A percentile compares a stretch with the other conserved stretches of the same genome.
phyloP scores from a whole-genome alignment of 2,888 invertebrate genomes.

The Anarsia innoxiella region DNA sequence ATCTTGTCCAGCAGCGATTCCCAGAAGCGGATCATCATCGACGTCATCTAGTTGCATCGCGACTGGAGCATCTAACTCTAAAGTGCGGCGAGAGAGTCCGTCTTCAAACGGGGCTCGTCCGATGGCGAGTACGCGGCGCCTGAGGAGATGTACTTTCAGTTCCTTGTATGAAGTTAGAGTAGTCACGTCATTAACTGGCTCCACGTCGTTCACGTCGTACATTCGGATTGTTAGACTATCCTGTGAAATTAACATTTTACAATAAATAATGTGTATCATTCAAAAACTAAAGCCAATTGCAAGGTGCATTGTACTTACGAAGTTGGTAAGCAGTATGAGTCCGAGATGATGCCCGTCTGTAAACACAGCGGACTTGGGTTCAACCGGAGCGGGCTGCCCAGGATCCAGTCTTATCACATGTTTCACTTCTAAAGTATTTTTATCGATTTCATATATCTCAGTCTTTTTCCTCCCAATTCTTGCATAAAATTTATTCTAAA shows the following conservation, averaged over 20 bases:
- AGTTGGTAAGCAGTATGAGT: constrained; percentile 59
- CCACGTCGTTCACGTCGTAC: constrained; percentile 41
- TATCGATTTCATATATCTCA: constrained; percentile 63
- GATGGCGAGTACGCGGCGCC: constrained; percentile 50
- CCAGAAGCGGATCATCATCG: constrained; percentile 86
- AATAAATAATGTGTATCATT: background rate
- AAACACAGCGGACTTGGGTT: constrained; percentile 57
- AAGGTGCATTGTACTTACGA: constrained; percentile 39
- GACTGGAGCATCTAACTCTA: constrained; percentile 65
- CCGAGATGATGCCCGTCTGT: constrained; percentile 68
- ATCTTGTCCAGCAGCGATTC: constrained; percentile 90
- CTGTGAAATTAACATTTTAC: constrained; percentile 25
- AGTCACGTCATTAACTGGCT: constrained; percentile 30
- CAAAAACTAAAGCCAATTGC: too few species aligned
- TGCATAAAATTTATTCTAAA: constrained; percentile 89
- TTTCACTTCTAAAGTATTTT: constrained; percentile 51
- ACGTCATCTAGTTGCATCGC: constrained; percentile 75
- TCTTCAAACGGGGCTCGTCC: constrained; percentile 62
- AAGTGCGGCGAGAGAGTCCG: constrained; percentile 33
- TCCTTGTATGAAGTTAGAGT: constrained; percentile 44
- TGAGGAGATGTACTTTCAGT: constrained; percentile 49
- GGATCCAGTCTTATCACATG: constrained; percentile 49
- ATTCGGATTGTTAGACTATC: constrained; percentile 54
- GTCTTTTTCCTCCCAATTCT: constrained; percentile 75
- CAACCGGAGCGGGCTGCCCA: constrained; percentile 38